phyloP scores from a whole-genome alignment of 2,888 invertebrate genomes.

The Cerastis rubricosa region DNA sequence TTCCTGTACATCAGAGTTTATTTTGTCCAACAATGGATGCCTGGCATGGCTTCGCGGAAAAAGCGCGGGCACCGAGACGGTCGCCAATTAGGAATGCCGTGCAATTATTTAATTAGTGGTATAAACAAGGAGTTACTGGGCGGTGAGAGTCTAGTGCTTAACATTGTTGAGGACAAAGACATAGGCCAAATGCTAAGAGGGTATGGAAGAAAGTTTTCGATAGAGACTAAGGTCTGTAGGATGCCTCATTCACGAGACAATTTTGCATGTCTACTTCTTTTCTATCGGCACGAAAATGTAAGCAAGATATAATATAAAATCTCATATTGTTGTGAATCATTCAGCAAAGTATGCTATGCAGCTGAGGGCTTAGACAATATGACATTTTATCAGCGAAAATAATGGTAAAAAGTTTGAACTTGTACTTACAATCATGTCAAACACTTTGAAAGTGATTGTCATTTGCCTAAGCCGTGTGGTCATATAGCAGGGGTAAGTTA shows the following conservation, averaged over 20 bases:
- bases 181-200: background rate
- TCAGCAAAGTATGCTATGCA: too few species aligned
- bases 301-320: background rate
- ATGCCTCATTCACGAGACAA: too few species aligned
- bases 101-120: constrained; percentile 65
- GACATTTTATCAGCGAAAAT: too few species aligned
- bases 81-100: constrained; percentile 60
- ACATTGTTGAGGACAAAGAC: constrained; percentile 32
- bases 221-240: background rate
- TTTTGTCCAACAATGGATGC: constrained; percentile 42
- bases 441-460: too few species aligned
- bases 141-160: constrained; percentile 8
- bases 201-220: background rate
- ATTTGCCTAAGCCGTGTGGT: too few species aligned
- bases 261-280: background rate
- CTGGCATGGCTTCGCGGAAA: constrained; percentile 53
- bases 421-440: too few species aligned
- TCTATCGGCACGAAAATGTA: background rate
- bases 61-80: constrained; percentile 51
- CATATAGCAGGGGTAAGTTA: too few species aligned
- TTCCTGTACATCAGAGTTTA: constrained; percentile 19
- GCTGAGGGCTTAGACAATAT: too few species aligned
- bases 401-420: too few species aligned
- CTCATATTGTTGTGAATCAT: too few species aligned
- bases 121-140: constrained; percentile 42